Conservation (phyloP, 2,888 invertebrate genomes). For the Pocota personata region DNA sequence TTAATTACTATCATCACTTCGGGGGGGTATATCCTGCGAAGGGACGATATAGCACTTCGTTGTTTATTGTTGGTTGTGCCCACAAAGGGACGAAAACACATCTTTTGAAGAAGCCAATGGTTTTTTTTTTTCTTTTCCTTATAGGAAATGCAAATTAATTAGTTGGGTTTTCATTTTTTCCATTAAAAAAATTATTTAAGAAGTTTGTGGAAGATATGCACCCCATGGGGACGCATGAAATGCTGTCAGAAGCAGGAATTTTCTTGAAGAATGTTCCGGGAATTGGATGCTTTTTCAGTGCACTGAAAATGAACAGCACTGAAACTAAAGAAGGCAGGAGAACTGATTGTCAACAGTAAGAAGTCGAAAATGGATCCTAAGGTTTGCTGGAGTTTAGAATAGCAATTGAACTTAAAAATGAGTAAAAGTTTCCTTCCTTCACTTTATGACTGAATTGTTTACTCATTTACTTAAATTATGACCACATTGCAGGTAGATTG, state of each 20-base stretch:
- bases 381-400: too few relatives aligned
- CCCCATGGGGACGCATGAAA: neutral
- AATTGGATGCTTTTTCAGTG: neutral
- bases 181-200: neutral
- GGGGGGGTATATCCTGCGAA: neutral
- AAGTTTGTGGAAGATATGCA: neutral
- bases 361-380: too few relatives aligned
- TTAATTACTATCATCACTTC: conserved; percentile 21
- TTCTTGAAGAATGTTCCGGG: neutral
- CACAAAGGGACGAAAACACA: neutral
- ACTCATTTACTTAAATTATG: too few relatives aligned
- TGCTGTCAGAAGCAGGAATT: neutral
- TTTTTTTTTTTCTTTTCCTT: too few relatives aligned
- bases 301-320: too few relatives aligned
- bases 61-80: neutral
- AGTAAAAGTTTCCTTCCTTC: too few relatives aligned
- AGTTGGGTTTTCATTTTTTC: neutral
- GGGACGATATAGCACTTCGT: neutral
- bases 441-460: too few relatives aligned
- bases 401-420: too few relatives aligned
- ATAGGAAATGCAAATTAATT: neutral
- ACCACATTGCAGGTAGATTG: too few relatives aligned
- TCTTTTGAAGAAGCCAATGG: neutral
- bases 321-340: too few relatives aligned
- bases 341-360: too few relatives aligned